Evolutionary conservation across 1,140 invertebrate genomes (phyloP).

Genomic region (Drosophila tani): DNA sequence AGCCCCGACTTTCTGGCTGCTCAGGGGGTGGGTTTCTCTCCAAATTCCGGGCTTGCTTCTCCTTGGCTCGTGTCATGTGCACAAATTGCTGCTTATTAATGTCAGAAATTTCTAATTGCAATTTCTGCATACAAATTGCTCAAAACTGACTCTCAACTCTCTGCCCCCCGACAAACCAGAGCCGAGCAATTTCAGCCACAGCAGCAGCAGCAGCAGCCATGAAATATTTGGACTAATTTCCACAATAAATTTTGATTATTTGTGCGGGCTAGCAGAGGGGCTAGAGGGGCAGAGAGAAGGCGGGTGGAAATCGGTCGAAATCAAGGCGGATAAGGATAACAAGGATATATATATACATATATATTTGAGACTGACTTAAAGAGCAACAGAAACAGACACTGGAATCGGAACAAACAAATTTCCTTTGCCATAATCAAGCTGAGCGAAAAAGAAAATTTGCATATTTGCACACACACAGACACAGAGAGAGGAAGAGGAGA

Average conservation of each 20-base stretch:
- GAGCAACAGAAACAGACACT: slow-evolving; percentile 9
- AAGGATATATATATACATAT: slow-evolving; percentile 4
- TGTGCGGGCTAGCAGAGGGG: slow-evolving; percentile 21
- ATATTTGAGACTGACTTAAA: slow-evolving; percentile 27
- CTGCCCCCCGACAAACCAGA: neutral
- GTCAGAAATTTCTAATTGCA: slow-evolving; percentile 81
- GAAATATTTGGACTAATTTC: slow-evolving; percentile 79
- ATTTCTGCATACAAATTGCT: slow-evolving; percentile 76
- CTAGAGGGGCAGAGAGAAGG: neutral
- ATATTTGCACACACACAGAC: slow-evolving; percentile 52
- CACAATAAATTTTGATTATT: slow-evolving; percentile 80
- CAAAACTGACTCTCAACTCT: slow-evolving; percentile 25
- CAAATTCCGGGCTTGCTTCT: neutral
- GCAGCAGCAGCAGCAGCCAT: slow-evolving; percentile 41
- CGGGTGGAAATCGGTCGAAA: neutral
- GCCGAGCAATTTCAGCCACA: slow-evolving; percentile 9
- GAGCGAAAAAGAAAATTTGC: slow-evolving; percentile 64
- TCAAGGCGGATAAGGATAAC: neutral
- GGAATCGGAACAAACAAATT: slow-evolving; percentile 44
- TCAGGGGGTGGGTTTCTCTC: neutral
- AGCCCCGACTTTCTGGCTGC: neutral
- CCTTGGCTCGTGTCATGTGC: slow-evolving; percentile 65
- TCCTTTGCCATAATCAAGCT: slow-evolving; percentile 53
- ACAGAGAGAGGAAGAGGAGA: neutral
- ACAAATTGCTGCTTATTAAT: slow-evolving; percentile 82